phyloP scores from a whole-genome alignment of 2,888 invertebrate species.

The Apamea sordens region DNA sequence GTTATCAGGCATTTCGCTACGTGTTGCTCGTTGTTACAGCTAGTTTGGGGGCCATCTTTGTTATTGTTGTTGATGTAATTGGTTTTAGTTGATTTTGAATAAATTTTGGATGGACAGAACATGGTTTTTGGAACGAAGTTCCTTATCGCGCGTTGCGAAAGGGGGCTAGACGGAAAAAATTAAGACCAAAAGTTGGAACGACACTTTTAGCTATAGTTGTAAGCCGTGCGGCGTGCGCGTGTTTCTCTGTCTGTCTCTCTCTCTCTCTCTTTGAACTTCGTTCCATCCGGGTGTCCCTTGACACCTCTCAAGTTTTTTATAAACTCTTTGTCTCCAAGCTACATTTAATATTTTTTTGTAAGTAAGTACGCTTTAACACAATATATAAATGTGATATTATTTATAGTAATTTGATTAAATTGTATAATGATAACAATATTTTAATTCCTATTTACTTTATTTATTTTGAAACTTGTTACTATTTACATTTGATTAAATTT shows the following conservation, averaged over 20 bases:
- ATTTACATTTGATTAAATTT: too few species aligned
- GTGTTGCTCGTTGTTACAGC: constrained; percentile 17
- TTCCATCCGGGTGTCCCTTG: too few species aligned
- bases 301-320: too few species aligned
- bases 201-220: too few species aligned
- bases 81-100: background rate
- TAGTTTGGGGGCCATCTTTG: background rate
- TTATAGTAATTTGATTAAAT: background rate
- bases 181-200: too few species aligned
- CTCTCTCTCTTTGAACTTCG: too few species aligned
- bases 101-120: too few species aligned
- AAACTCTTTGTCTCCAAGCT: background rate
- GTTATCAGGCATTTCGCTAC: background rate
- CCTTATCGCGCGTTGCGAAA: too few species aligned
- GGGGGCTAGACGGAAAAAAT: too few species aligned
- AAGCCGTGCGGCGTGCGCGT: too few species aligned
- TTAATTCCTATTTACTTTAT: background rate
- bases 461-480: background rate
- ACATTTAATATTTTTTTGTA: too few species aligned
- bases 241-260: too few species aligned
- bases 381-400: background rate
- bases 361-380: background rate
- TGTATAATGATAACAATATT: background rate
- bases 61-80: background rate
- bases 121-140: accelerated